A percentile compares a stretch with the other conserved stretches of the same genome.
These are phyloP conservation scores for Reticulitermes speratus DNA, from an alignment of 1,140 invertebrate species.

Conservation along the genomic window DNA sequence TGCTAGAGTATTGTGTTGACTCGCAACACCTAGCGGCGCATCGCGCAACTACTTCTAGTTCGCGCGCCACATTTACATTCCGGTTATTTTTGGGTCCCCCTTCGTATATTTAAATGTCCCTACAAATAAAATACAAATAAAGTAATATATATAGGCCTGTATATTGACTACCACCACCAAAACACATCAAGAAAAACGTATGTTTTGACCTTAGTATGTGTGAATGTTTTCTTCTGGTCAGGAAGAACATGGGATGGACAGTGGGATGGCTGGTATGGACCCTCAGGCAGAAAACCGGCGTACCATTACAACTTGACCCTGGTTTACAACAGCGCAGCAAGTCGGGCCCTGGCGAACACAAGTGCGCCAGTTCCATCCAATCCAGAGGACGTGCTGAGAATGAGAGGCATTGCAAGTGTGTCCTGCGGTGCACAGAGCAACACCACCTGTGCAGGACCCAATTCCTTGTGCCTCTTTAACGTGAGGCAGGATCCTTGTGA, in stretches of 20 bases:
- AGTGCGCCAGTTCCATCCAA: background rate
- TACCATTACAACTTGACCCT: constrained; percentile 47
- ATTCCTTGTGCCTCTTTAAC: constrained; percentile 72
- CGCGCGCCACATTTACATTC: too few relatives aligned
- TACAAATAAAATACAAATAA: too few relatives aligned
- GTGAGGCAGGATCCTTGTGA: constrained; percentile 82
- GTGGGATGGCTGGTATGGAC: constrained; percentile 85
- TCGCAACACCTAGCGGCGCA: too few relatives aligned
- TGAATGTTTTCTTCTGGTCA: constrained; percentile 40
- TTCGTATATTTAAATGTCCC: too few relatives aligned
- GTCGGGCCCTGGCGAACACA: constrained; percentile 45
- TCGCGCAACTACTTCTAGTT: too few relatives aligned
- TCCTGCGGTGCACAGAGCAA: background rate
- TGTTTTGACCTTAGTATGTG: too few relatives aligned
- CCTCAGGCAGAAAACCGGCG: constrained; percentile 58
- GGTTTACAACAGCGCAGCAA: constrained; percentile 53
- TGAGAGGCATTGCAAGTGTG: background rate
- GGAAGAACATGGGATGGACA: constrained; percentile 71
- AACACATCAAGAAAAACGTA: too few relatives aligned
- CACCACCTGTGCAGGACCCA: background rate
- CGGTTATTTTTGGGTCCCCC: too few relatives aligned
- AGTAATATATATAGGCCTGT: too few relatives aligned
- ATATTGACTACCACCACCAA: too few relatives aligned
- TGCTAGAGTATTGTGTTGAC: too few relatives aligned
- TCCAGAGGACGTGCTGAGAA: background rate